A percentile compares a stretch with the other conserved stretches of the same genome.
phyloP scores from a whole-genome alignment of 1,140 invertebrate genomes.

The Leptopilina clavipes region DNA sequence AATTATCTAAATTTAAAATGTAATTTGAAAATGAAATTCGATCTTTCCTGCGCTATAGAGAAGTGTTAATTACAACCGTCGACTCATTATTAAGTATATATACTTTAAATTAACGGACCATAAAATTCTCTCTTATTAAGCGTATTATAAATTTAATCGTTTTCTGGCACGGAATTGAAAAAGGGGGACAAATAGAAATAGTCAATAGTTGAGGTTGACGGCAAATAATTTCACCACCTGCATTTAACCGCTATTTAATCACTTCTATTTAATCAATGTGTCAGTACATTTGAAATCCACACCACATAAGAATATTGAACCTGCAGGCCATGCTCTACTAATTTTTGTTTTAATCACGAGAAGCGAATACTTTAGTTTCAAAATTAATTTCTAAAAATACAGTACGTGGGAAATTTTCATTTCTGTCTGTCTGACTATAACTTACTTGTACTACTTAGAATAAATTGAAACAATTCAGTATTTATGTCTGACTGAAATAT shows the following conservation, averaged over 20 bases:
- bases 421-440: no score
- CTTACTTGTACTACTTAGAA: no score
- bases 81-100: neutral
- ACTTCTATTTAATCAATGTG: neutral
- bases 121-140: neutral
- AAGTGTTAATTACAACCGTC: neutral
- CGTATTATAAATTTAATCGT: neutral
- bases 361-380: no score
- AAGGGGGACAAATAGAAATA: constrained; percentile 10
- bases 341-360: neutral
- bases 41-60: neutral
- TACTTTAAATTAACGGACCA: neutral
- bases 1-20: neutral
- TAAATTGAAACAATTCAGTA: no score
- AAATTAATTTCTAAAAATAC: no score
- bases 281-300: neutral
- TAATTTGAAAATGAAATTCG: neutral
- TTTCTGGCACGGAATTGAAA: neutral
- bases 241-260: constrained; percentile 20
- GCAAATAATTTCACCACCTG: constrained; percentile 23
- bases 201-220: constrained; percentile 5
- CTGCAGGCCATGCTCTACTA: neutral
- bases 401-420: no score
- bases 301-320: neutral
- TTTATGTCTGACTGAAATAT: no score